These are phyloP conservation scores for Athene cunicularia DNA, from an alignment of 2,113 vertebrate species.

Conservation along the genomic window DNA sequence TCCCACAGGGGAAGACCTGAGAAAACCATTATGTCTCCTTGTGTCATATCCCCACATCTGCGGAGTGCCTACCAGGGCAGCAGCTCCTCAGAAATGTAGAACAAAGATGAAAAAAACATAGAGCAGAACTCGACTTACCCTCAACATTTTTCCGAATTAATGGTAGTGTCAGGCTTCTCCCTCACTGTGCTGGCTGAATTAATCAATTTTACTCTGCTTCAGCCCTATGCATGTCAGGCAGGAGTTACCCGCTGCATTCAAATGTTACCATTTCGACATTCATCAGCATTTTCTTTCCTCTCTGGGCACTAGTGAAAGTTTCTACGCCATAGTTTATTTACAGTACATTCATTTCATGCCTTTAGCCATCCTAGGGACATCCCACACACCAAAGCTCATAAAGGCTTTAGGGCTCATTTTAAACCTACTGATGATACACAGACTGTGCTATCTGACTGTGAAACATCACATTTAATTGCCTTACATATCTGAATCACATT, in stretches of 20 bases:
- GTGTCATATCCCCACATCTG: not conserved
- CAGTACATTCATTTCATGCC: not conserved
- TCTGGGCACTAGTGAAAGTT: not conserved
- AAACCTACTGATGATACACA: not conserved
- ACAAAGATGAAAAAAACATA: not conserved
- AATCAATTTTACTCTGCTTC: not conserved
- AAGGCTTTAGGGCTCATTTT: not conserved
- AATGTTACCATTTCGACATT: not conserved
- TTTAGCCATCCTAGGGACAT: not conserved
- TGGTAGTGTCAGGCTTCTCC: not conserved
- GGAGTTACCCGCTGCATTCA: not conserved
- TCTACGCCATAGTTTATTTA: slow-evolving; percentile 28
- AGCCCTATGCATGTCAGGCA: not conserved
- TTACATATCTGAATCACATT: not conserved
- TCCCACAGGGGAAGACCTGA: not conserved
- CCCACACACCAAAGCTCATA: not conserved
- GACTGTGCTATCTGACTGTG: not conserved
- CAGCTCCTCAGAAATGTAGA: not conserved
- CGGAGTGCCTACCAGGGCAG: not conserved
- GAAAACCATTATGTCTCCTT: not conserved
- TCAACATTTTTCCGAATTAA: not conserved
- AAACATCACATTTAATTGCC: not conserved
- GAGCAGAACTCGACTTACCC: not conserved
- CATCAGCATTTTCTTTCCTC: not conserved
- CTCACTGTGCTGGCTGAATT: not conserved